Evolutionary conservation across 64 coral and sea anemone genomes (phyloP).

Genomic region (Astreopora myriophthalma): DNA sequence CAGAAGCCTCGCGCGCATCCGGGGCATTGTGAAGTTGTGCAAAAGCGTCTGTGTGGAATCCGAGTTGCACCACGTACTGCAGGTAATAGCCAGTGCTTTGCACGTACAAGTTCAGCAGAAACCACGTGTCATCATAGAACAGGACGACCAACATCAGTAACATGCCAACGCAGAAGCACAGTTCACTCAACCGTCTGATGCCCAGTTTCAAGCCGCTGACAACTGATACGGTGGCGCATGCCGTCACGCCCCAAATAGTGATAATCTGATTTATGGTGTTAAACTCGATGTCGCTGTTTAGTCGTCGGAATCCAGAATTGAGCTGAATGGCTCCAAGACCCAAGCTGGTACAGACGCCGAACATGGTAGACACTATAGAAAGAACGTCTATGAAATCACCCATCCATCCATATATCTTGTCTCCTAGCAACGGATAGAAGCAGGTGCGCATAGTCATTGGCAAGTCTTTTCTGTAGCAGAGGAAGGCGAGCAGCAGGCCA

Average conservation of each 20-base stretch:
- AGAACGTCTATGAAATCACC: constrained; percentile 70
- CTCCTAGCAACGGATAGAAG: constrained; percentile 56
- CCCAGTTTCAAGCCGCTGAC: constrained; percentile 66
- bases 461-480: constrained; percentile 35
- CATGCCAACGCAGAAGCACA: constrained; percentile 63
- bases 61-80: constrained; percentile 40
- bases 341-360: constrained; percentile 68
- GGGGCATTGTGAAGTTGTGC: constrained; percentile 55
- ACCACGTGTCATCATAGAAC: constrained; percentile 75
- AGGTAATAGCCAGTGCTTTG: constrained; percentile 58
- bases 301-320: constrained; percentile 48
- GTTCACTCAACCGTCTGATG: constrained; percentile 61
- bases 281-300: constrained; percentile 36
- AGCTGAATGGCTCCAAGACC: constrained; percentile 63
- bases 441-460: constrained; percentile 74
- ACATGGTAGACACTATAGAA: constrained; percentile 66
- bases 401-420: constrained; percentile 59
- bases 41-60: constrained; percentile 72
- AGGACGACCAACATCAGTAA: constrained; percentile 60
- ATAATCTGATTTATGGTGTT: constrained; percentile 41
- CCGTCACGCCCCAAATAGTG: constrained; percentile 65
- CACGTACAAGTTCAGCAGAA: constrained; percentile 44
- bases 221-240: constrained; percentile 62
- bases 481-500: constrained; percentile 48
- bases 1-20: constrained; percentile 20